Percentiles rank a stretch among this genome's conserved stretches.
These are phyloP conservation scores for Crossocerus cetratus DNA, from an alignment of 2,888 invertebrate genomes.

Conservation along the genomic window DNA sequence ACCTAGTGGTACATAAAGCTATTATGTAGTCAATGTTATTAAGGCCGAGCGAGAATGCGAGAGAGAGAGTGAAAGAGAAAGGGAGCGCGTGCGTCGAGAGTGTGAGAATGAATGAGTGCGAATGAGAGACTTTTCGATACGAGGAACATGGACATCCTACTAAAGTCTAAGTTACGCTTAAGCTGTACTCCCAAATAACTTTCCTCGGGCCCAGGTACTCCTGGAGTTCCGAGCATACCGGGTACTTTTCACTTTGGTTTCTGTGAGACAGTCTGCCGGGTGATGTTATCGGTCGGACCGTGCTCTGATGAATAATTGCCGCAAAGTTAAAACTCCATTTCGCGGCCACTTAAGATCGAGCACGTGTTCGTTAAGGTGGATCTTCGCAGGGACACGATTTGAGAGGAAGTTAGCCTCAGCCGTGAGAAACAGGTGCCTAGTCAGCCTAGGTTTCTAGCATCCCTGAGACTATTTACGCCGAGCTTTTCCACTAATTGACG, in stretches of 20 bases:
- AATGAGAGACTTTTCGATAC: constrained; percentile 8
- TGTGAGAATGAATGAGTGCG: background rate
- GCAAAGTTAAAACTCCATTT: no score
- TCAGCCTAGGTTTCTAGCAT: no score
- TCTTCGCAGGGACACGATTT: no score
- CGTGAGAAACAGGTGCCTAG: no score
- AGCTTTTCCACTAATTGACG: no score
- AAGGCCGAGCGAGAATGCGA: constrained; percentile 11
- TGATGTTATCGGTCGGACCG: no score
- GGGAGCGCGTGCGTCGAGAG: background rate
- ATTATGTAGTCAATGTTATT: constrained; percentile 48
- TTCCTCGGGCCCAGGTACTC: constrained; percentile 4
- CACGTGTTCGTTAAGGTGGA: no score
- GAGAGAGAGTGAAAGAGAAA: background rate
- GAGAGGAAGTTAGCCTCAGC: no score
- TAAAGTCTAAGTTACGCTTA: constrained; percentile 44
- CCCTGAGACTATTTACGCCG: no score
- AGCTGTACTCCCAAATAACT: constrained; percentile 11
- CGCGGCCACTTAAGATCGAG: no score
- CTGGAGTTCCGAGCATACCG: background rate
- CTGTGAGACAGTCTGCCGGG: background rate
- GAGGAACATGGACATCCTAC: constrained; percentile 20
- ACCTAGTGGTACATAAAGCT: constrained; percentile 37
- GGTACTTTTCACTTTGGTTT: constrained; percentile 8
- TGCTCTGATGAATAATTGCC: no score